Conservation (phyloP, 1,140 invertebrate species). For the Lasioglossum albipes region DNA sequence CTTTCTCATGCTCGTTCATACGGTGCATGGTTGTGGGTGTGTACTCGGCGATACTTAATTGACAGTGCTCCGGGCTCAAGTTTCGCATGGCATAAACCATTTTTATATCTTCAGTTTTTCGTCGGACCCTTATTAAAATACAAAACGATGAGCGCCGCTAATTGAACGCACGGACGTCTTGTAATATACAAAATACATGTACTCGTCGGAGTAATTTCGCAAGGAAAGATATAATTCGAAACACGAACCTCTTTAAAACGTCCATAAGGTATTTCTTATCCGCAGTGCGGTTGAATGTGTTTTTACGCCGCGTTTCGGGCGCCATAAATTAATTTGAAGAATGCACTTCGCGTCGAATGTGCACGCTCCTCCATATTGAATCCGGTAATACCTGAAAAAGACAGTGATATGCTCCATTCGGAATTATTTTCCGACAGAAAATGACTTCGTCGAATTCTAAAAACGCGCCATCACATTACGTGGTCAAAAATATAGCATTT, state of each 20-base stretch:
- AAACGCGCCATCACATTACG: no score
- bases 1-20: constrained; percentile 44
- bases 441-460: no score
- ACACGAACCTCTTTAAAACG: neutral
- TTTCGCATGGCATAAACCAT: constrained; percentile 72
- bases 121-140: constrained; percentile 69
- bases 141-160: constrained; percentile 56
- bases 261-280: constrained; percentile 4
- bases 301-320: neutral
- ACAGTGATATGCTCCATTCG: no score
- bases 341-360: neutral
- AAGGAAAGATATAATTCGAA: constrained; percentile 9
- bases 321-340: neutral
- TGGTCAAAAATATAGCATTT: no score
- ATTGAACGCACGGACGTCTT: constrained; percentile 53
- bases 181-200: constrained; percentile 7
- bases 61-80: constrained; percentile 66
- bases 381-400: no score
- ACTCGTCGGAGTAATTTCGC: constrained; percentile 12
- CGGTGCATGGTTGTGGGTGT: constrained; percentile 65
- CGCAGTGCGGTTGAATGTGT: neutral
- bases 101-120: constrained; percentile 64
- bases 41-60: constrained; percentile 63
- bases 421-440: no score
- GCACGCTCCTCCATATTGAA: neutral